phyloP scores from a whole-genome alignment of 2,888 invertebrate genomes.

The Diadromus collaris region DNA sequence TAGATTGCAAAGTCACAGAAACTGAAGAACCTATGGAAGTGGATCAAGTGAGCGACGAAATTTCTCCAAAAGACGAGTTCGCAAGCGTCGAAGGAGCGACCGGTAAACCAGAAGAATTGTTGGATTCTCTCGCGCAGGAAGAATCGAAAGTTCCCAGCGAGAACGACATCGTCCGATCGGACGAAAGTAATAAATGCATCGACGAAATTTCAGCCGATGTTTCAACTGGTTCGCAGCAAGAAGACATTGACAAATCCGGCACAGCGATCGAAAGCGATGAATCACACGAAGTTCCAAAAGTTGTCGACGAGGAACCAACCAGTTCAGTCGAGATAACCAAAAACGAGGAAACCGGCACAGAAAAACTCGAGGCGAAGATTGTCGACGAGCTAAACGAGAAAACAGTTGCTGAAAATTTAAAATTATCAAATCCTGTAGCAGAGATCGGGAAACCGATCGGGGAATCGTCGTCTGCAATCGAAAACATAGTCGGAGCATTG shows the following conservation, averaged over 20 bases:
- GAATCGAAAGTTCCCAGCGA: neutral
- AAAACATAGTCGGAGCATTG: neutral
- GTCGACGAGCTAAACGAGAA: neutral
- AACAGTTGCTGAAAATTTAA: neutral
- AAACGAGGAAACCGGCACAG: neutral
- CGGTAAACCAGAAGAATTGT: slow-evolving; percentile 1
- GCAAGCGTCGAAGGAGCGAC: slow-evolving; percentile 1
- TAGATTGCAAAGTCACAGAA: slow-evolving; percentile 7
- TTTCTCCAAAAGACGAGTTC: slow-evolving; percentile 2
- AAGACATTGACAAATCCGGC: slow-evolving; percentile 1
- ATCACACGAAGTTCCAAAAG: neutral
- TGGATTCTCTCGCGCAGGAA: neutral
- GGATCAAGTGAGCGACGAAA: slow-evolving; percentile 30
- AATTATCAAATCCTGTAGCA: neutral
- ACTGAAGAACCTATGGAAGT: slow-evolving; percentile 50
- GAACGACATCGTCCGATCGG: neutral
- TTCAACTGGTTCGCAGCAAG: slow-evolving; percentile 1
- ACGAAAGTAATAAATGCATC: slow-evolving; percentile 15
- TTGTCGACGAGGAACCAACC: neutral
- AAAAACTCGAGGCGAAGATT: neutral
- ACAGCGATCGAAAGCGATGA: neutral
- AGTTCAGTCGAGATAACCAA: too few relatives aligned
- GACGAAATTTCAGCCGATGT: neutral
- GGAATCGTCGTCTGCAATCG: neutral
- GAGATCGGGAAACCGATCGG: neutral